phyloP scores from a whole-genome alignment of 2,888 invertebrate genomes.

The Sesia bembeciformis region DNA sequence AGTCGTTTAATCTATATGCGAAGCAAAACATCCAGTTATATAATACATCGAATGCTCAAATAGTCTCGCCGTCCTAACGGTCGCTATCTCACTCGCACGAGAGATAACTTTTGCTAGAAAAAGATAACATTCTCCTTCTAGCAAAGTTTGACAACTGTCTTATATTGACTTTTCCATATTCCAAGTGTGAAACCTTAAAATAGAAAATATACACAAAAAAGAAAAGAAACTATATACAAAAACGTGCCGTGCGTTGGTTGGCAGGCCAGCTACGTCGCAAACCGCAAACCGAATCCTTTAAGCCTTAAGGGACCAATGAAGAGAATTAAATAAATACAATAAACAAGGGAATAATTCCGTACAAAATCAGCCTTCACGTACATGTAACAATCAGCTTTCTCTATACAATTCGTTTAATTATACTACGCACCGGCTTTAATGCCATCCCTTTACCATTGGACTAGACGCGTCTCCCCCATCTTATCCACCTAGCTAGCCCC shows the following conservation, averaged over 20 bases:
- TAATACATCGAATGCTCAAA: background rate
- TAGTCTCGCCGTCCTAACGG: background rate
- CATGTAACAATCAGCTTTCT: conserved; percentile 27
- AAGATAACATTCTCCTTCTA: conserved; percentile 5
- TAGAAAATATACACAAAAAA: conserved; percentile 47
- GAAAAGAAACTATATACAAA: conserved; percentile 36
- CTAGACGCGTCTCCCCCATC: conserved; percentile 13
- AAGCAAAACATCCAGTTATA: background rate
- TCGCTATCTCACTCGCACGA: conserved; percentile 9
- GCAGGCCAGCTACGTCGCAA: conserved; percentile 5
- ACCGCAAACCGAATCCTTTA: background rate
- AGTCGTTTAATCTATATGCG: background rate
- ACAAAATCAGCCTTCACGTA: conserved; percentile 59
- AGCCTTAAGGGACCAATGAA: background rate
- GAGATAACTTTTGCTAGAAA: conserved; percentile 3
- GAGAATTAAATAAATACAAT: conserved; percentile 4
- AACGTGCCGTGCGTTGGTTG: conserved; percentile 19
- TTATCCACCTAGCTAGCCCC: no score
- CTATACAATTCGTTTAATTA: conserved; percentile 33
- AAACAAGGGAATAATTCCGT: conserved; percentile 31
- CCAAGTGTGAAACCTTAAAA: conserved; percentile 24
- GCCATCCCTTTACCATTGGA: conserved; percentile 12
- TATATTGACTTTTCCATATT: conserved; percentile 3
- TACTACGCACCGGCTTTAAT: conserved; percentile 13
- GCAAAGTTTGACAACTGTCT: conserved; percentile 8